phyloP scores from a whole-genome alignment of 2,797 vertebrate genomes.

The Helostoma temminkii region DNA sequence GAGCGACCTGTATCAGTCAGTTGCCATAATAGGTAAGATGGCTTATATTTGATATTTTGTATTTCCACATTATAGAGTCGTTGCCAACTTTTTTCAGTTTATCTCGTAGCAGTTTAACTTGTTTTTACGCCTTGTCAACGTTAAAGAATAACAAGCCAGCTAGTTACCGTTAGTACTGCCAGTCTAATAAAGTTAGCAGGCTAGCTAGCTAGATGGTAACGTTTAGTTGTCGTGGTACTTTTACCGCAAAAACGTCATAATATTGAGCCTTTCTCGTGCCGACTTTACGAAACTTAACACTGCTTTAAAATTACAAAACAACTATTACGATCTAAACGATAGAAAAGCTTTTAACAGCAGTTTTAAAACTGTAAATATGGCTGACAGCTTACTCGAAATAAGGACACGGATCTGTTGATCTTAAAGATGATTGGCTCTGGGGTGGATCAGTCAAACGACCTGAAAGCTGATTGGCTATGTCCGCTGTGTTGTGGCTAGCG shows the following conservation, averaged over 20 bases:
- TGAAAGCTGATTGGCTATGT: slow-evolving; percentile 74
- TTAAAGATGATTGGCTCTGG: slow-evolving; percentile 72
- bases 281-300: neutral
- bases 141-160: slow-evolving; percentile 26
- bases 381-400: slow-evolving; percentile 86
- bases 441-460: slow-evolving; percentile 43
- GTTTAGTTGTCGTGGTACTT: slow-evolving; percentile 28
- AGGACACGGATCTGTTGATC: slow-evolving; percentile 72
- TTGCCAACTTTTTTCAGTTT: slow-evolving; percentile 1
- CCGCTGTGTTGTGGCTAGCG: slow-evolving; percentile 46
- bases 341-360: slow-evolving; percentile 38
- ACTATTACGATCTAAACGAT: neutral
- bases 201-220: slow-evolving; percentile 39
- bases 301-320: neutral
- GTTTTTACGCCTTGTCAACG: slow-evolving; percentile 35
- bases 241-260: neutral
- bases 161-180: slow-evolving; percentile 41
- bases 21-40: slow-evolving; percentile 78
- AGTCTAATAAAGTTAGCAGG: slow-evolving; percentile 69
- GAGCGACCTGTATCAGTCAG: slow-evolving; percentile 54
- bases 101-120: neutral
- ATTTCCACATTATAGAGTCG: neutral
- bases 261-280: neutral
- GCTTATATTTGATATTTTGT: neutral
- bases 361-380: slow-evolving; percentile 85